Conservation (phyloP, 2,888 invertebrate species). For the Hirtodrosophila cameraria region DNA sequence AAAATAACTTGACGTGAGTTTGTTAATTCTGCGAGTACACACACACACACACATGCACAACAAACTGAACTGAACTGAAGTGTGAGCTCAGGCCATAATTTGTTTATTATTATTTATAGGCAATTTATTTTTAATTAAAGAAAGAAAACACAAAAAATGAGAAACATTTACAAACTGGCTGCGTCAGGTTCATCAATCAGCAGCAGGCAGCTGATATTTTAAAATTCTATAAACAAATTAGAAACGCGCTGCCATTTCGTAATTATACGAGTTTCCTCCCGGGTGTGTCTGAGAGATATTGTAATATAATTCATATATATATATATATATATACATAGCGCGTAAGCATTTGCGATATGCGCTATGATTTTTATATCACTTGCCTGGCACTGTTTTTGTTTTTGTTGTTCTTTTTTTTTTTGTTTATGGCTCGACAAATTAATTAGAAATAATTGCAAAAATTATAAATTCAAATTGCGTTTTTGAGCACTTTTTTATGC, state of each 20-base stretch:
- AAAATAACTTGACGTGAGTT: slow-evolving; percentile 34
- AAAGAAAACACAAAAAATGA: slow-evolving; percentile 21
- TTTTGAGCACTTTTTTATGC: slow-evolving; percentile 43
- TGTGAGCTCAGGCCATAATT: slow-evolving; percentile 36
- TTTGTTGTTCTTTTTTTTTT: slow-evolving; percentile 4
- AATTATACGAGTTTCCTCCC: slow-evolving; percentile 51
- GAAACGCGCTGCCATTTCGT: slow-evolving; percentile 48
- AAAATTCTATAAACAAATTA: slow-evolving; percentile 71
- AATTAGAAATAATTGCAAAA: slow-evolving; percentile 76
- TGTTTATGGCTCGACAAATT: slow-evolving; percentile 65
- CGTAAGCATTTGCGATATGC: slow-evolving; percentile 69
- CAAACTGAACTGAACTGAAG: slow-evolving; percentile 20
- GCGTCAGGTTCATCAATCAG: slow-evolving; percentile 59
- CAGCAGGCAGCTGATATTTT: slow-evolving; percentile 52
- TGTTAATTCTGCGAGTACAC: slow-evolving; percentile 26
- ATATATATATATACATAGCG: too few species aligned
- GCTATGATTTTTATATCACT: slow-evolving; percentile 70
- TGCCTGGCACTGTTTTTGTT: too few species aligned
- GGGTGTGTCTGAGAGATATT: background rate
- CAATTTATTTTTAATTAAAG: slow-evolving; percentile 59
- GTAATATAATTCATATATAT: slow-evolving; percentile 45
- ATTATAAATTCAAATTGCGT: slow-evolving; percentile 76
- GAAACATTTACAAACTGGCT: slow-evolving; percentile 33
- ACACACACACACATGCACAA: too few species aligned
- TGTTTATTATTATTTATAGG: slow-evolving; percentile 64